Base-by-base conservation (phyloP, 92 coral and sea anemone genomes). In the Paragorgia papillata region DNA sequence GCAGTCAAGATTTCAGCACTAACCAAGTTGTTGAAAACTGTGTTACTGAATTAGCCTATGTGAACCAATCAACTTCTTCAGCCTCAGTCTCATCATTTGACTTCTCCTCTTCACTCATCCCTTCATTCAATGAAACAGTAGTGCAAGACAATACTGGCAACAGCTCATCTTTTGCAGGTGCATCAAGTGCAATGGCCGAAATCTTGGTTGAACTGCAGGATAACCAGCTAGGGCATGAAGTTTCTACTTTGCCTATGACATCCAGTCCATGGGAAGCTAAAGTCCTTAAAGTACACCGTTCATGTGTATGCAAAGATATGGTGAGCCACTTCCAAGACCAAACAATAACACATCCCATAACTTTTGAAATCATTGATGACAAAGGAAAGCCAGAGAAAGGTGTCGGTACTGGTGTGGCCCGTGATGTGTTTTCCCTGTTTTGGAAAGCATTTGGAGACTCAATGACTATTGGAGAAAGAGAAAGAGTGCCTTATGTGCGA, bases 401-500 rank as follows among this genome's bases (percentile, higher is more conserved):
- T 0, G 61, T 27, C 19, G 69, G 80, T 15, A 40, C 28, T 75
- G 80, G 68, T n/a, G 73, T 63, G 24, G 40, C 80, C 6, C 61
- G 87, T 12, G 83, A 83, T 57, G 87, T 83, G 21, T 76, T 64
- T 54, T 33, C 79, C 33, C 48, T 83, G 50, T 83, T 83, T 66
- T 83, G 87, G 79, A 82, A 74, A 18, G 75, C 63, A 31, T 87
- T 87, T 83, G 62, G 85, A 8, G 84, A 70, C 51, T 29, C 76
- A 12, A 58, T 88, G 84, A 88, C 84, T 2, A 84, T 80, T 24
- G 82, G 91, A 3, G 87, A 73, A 41, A 54, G 87, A 31, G 82
- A 78, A 55, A 58, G 68, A 54, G 78, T 50, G 48, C 79, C 84
- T 33, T 68, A 66, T 80, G 69, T 57, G 7, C 61, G n/a, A n/a